Evolutionary conservation across 1,140 invertebrate species (phyloP).

Genomic region (Sycobia sp.): DNA sequence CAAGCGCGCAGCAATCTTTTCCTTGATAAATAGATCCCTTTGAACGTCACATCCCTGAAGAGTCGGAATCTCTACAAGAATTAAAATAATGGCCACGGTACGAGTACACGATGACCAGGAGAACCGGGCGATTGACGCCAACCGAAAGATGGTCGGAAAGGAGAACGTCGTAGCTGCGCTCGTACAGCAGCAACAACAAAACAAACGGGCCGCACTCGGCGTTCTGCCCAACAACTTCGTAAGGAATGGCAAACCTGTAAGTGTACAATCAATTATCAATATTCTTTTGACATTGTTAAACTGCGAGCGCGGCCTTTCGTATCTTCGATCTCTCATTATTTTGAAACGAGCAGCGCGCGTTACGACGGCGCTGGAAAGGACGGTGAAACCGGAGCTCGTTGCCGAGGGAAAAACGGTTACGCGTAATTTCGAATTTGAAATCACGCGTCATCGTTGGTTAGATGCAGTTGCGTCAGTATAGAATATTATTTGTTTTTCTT

Average conservation of each 20-base stretch:
- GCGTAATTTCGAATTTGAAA: constrained; percentile 20
- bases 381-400: constrained; percentile 7
- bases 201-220: constrained; percentile 65
- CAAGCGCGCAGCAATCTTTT: too few species aligned
- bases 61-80: too few species aligned
- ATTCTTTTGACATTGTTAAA: too few species aligned
- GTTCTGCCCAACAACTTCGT: constrained; percentile 58
- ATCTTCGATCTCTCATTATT: too few species aligned
- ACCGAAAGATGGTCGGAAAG: constrained; percentile 49
- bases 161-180: constrained; percentile 55
- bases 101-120: constrained; percentile 72
- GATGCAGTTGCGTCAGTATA: too few species aligned
- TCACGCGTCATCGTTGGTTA: background rate
- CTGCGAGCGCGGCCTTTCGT: constrained; percentile 6
- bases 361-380: too few species aligned
- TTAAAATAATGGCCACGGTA: constrained; percentile 60
- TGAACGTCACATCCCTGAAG: too few species aligned
- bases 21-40: too few species aligned
- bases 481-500: too few species aligned
- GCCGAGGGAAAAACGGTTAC: constrained; percentile 28
- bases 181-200: constrained; percentile 54
- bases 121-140: constrained; percentile 58
- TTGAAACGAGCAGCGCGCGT: background rate
- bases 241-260: constrained; percentile 53
- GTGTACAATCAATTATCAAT: constrained; percentile 36